phyloP scores from a whole-genome alignment of 1,140 invertebrate genomes.

The Trichonephila clavipes region DNA sequence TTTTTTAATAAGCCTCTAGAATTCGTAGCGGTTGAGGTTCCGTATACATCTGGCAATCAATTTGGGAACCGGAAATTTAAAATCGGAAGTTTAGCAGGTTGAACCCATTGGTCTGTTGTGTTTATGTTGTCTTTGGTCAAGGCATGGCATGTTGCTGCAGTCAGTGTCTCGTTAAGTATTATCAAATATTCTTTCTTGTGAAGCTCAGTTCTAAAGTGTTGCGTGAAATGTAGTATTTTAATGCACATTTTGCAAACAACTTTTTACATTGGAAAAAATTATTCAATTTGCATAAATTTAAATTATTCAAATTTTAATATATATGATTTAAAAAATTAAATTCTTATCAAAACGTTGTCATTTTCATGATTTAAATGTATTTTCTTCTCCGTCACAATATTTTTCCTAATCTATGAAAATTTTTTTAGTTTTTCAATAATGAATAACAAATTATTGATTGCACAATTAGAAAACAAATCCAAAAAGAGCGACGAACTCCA shows the following conservation, averaged over 20 bases:
- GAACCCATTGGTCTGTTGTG: constrained; percentile 15
- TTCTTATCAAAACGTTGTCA: background rate
- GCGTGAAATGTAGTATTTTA: background rate
- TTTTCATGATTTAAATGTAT: background rate
- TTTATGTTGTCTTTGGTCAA: constrained; percentile 14
- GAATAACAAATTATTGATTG: background rate
- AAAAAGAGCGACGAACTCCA: background rate
- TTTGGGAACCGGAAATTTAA: constrained; percentile 35
- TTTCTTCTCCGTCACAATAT: too few species aligned
- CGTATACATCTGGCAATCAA: background rate
- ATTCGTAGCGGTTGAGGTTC: too few species aligned
- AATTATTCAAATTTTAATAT: too few species aligned
- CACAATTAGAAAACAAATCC: background rate
- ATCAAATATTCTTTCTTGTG: background rate
- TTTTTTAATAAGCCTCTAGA: too few species aligned
- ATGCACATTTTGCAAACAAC: background rate
- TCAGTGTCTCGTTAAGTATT: background rate
- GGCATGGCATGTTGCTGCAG: background rate
- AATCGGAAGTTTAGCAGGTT: constrained; percentile 42
- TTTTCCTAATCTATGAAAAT: background rate
- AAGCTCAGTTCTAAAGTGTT: background rate
- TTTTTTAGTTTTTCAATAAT: background rate
- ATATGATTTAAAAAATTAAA: background rate
- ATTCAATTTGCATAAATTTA: background rate
- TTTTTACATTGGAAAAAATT: too few species aligned